These are phyloP conservation scores for Amiota mariae DNA, from an alignment of 2,888 invertebrate genomes.

Conservation along the genomic window DNA sequence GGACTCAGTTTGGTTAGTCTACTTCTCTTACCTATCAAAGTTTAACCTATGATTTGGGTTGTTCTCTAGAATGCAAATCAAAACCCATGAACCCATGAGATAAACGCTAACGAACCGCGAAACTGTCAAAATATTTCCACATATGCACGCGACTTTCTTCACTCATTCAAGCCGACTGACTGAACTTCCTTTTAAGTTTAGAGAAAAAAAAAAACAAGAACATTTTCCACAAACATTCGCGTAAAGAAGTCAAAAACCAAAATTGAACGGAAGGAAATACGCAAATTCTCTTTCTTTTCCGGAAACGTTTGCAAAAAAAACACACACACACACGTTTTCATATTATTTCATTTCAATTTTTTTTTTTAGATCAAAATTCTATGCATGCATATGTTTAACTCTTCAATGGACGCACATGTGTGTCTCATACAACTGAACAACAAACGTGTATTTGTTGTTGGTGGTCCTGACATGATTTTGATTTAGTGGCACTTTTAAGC, in stretches of 20 bases:
- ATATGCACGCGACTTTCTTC: constrained; percentile 43
- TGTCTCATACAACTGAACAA: constrained; percentile 4
- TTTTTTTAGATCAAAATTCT: constrained; percentile 49
- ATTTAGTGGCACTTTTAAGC: constrained; percentile 64
- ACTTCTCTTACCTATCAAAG: no score
- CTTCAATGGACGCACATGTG: constrained; percentile 32
- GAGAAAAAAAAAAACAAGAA: not conserved
- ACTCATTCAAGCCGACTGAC: not conserved
- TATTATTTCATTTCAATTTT: no score
- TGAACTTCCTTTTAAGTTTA: constrained; percentile 10
- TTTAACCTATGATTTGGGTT: no score
- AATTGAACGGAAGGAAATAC: constrained; percentile 61
- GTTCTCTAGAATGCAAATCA: not conserved
- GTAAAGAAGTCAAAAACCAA: constrained; percentile 49
- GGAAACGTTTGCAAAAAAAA: constrained; percentile 67
- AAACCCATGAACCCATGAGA: constrained; percentile 13
- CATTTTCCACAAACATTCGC: not conserved
- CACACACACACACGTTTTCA: constrained; percentile 53
- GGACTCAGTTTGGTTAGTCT: no score
- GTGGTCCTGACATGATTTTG: constrained; percentile 51
- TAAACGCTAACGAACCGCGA: constrained; percentile 62
- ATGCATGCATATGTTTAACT: constrained; percentile 43
- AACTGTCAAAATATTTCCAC: constrained; percentile 66
- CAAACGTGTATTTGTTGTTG: not conserved
- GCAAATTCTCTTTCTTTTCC: constrained; percentile 45